These are phyloP conservation scores for Kradibia gibbosae DNA, from an alignment of 1,140 invertebrate genomes.

Conservation along the genomic window DNA sequence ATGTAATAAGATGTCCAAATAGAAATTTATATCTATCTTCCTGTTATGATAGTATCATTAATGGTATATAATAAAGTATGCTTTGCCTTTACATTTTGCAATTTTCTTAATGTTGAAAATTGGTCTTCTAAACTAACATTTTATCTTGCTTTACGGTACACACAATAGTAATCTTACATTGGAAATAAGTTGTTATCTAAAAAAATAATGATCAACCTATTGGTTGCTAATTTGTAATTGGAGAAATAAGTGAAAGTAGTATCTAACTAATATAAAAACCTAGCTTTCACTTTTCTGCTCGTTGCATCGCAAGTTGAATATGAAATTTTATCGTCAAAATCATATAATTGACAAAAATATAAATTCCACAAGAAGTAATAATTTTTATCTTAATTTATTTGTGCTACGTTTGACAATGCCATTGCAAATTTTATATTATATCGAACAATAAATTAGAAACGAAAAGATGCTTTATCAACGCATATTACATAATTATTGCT, in stretches of 20 bases:
- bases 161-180: constrained; percentile 10
- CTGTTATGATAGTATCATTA: neutral
- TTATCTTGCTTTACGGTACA: constrained; percentile 2
- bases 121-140: neutral
- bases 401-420: neutral
- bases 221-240: constrained; percentile 12
- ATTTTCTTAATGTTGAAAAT: neutral
- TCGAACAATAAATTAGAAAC: too few species aligned
- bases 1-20: neutral
- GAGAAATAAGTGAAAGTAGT: constrained; percentile 40
- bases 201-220: constrained; percentile 23
- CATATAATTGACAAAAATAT: neutral
- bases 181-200: neutral
- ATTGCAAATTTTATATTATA: too few species aligned
- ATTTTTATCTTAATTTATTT: neutral
- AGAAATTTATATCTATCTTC: neutral
- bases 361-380: neutral
- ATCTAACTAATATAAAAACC: constrained; percentile 8
- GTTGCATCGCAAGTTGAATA: too few species aligned
- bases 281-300: constrained; percentile 38
- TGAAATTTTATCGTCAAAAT: neutral
- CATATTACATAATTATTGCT: too few species aligned
- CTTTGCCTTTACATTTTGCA: neutral
- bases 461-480: too few species aligned
- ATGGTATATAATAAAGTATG: neutral